Evolutionary conservation across 2,888 invertebrate genomes (phyloP), one percentile per base, ranked within the genome.

Genomic region (Crocallis elinguaria): DNA sequence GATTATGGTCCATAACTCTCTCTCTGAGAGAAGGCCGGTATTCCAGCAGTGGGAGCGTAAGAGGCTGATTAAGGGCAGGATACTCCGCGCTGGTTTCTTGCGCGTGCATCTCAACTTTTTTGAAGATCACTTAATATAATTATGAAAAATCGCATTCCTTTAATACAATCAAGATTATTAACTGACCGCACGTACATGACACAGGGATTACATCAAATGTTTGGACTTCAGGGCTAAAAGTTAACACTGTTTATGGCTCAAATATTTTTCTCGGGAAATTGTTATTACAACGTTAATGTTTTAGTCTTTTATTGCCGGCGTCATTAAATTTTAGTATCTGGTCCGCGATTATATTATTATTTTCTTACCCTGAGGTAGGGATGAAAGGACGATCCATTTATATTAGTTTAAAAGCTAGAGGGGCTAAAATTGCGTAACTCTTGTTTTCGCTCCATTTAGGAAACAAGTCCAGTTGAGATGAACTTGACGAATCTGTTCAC

Each of bases 161-260:
- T n/a, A 25, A 9, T 25, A 25, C 11, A n/a, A 7, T 3, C 9
- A 16, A 17, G 9, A 11, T 39, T 9, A 19, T 49, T 17, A 14
- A 53, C 46, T 42, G 52, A 17, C 16, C 37, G 2, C 25, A 3
- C 9, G 1, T 46, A 16, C 4, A 14, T 32, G 27, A 32, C n/a
- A 14, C 9, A 17, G 9, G 50, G 61, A 59, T 67, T 60, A 66
- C 50, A 44, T 57, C 50, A 51, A 60, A 59, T 58, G 60, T 59
- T 64, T 60, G 59, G 53, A 53, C 32, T 54, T 55, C 43, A 50
- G 30, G 50, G 49, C 49, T 61, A 58, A 63, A 60, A 60, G 56
- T 57, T 56, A 58, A 58, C 50, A 46, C 49, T 61, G 50, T 55
- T 53, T 44, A 61, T 55, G 21, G 37, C 53, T 38, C 21, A 37